Base-by-base conservation (phyloP, 2,797 vertebrate species). In the Nasua narica region DNA sequence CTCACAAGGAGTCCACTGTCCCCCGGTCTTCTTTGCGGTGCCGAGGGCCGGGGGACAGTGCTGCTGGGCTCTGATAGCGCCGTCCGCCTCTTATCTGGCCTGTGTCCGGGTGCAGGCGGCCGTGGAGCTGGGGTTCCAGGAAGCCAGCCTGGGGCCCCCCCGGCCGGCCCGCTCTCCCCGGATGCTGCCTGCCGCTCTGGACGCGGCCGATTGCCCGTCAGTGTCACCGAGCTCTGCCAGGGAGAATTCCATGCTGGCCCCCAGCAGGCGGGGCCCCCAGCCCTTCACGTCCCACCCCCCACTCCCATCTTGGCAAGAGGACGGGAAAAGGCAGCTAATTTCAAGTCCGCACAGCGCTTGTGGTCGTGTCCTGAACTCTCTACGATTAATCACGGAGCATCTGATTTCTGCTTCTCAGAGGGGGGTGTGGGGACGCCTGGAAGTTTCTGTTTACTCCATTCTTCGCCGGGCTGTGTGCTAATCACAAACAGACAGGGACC, bases 301-400 rank as follows among this genome's bases (percentile, higher is more conserved):
- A 89, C 96, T 58, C 69, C 87, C 92, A 79, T 81, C 85, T 98
- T 97, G 98, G 98, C 98, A 92, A 94, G 94, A 97, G 96, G 96
- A 98, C 95, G 96, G 97, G 98, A 89, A 95, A 62, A 98, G 76
- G 88, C 96, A n/a, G 97, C 97, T 93, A 96, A 95, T 96, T 98
- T 96, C 91, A 96, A 97, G 98, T 98, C 82, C 96, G 84, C 37
- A 94, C 97, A 72, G 98, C 95, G 97, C 92, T 79, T 77, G 97
- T 96, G 98, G 97, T 97, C 95, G 84, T 96, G 98, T 98, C 97
- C 98, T 96, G 97, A 98, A 95, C 97, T 97, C 98, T 96, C 97
- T 90, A 91, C 96, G 93, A 78, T 94, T 97, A 90, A 96, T 96
- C 98, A 84, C 69, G 21, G 85, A 97, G 97, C 98, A 94, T 98